Evolutionary conservation across 1,140 invertebrate genomes (phyloP), one percentile per base, ranked within the genome.

Genomic region (Antheraea mylitta): DNA sequence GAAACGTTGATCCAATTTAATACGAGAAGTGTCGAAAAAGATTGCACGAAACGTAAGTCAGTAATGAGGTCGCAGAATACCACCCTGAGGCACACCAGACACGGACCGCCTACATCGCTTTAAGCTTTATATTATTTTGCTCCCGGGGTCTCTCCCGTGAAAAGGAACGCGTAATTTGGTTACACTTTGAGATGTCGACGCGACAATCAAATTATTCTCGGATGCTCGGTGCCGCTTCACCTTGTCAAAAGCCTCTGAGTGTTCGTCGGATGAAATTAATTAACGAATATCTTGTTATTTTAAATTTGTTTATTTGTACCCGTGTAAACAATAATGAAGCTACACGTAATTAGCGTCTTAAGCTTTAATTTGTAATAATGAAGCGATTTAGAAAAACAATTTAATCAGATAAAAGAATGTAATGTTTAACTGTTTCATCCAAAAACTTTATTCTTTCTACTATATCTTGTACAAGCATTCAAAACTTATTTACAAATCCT

Each of bases 131-230:
- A 89, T 89, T 91, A 89, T 91, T 89, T 86, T 85, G 87, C 87
- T 86, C 85, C 82, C 82, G 82, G 78, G 65, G 64, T 64, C 60
- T 79, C 74, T 73, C 79, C 73, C 77, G 45, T 53, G 16, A 53
- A 53, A 53, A 53, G 45, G 45, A 53, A 53, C 45, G 45, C 45
- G 84, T 91, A 91, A 91, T 91, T 90, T 77, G 76, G 86, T 91
- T 91, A 90, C 85, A 86, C 84, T 91, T 91, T 87, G 89, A 91
- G 89, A 91, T 85, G 87, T 87, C 85, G 45, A 53, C 45, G 82
- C 80, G 82, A 85, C 85, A 89, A 90, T 90, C 84, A 90, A 85
- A 87, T 91, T 91, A 91, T 79, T 79, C 75, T 74, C 45, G 45
- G 45, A 53, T 53, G 11, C 45, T 74, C 83, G 83, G 74, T 77